These are phyloP conservation scores for Agonopterix alstromeriana DNA, from an alignment of 2,888 invertebrate genomes.

Conservation along the genomic window DNA sequence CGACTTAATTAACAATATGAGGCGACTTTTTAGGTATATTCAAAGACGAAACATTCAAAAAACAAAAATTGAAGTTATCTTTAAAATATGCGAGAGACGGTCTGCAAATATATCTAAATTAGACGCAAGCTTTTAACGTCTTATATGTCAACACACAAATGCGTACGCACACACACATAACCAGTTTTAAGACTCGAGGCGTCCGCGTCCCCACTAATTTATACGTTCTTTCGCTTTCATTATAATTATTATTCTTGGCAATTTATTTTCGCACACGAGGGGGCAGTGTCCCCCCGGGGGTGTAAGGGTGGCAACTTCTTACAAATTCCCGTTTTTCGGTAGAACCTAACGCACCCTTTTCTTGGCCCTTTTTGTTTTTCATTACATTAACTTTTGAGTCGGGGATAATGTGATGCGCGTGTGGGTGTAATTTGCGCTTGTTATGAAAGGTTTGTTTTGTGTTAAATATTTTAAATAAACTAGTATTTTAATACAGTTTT, in stretches of 20 bases:
- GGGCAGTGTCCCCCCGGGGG: slow-evolving; percentile 31
- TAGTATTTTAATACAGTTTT: too few species aligned
- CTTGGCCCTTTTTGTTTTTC: slow-evolving; percentile 78
- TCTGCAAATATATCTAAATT: too few species aligned
- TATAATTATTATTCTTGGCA: slow-evolving; percentile 78
- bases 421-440: slow-evolving; percentile 50
- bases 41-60: too few species aligned
- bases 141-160: slow-evolving; percentile 27
- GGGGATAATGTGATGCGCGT: slow-evolving; percentile 67
- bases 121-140: too few species aligned
- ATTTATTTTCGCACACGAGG: slow-evolving; percentile 77
- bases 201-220: slow-evolving; percentile 69
- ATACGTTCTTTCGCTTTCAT: slow-evolving; percentile 77
- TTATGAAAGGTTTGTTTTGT: slow-evolving; percentile 41
- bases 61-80: too few species aligned
- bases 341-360: slow-evolving; percentile 76
- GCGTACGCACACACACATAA: slow-evolving; percentile 23
- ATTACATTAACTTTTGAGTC: slow-evolving; percentile 76
- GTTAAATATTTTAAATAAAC: not conserved
- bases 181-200: slow-evolving; percentile 54
- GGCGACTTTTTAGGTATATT: too few species aligned
- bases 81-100: too few species aligned
- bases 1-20: too few species aligned
- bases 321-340: slow-evolving; percentile 76
- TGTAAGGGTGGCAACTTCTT: slow-evolving; percentile 60